Percentiles rank a stretch among this genome's conserved stretches.
Conservation (phyloP, 2,888 invertebrate species). For the Acanthacorydalis orientalis region DNA sequence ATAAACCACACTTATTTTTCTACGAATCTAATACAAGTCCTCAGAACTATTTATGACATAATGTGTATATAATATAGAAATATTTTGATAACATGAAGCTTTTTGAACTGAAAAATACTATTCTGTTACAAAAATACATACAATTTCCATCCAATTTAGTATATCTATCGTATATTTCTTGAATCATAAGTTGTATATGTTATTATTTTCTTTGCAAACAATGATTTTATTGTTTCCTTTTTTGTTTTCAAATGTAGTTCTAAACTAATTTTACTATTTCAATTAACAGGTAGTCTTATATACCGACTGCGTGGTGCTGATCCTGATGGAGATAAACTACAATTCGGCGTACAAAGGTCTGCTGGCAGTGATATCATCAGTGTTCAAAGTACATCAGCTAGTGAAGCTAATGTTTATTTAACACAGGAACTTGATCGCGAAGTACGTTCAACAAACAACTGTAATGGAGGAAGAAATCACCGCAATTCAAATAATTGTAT, state of each 20-base stretch:
- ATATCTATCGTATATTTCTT: no score
- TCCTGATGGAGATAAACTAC: conserved; percentile 69
- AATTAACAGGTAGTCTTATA: conserved; percentile 46
- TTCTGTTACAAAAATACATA: no score
- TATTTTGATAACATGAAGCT: no score
- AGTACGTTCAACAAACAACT: conserved; percentile 29
- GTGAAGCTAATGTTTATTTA: conserved; percentile 75
- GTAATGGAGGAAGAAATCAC: background rate
- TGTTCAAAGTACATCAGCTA: conserved; percentile 62
- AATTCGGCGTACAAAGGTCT: conserved; percentile 67
- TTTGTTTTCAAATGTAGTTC: background rate
- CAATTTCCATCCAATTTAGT: no score
- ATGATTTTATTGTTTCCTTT: no score
- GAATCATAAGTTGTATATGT: no score
- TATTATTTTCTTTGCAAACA: background rate
- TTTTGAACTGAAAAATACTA: no score
- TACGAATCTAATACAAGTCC: no score
- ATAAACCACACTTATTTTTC: no score
- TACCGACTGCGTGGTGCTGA: conserved; percentile 69
- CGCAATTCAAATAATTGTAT: conserved; percentile 5
- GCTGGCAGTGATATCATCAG: conserved; percentile 68
- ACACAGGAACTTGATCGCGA: conserved; percentile 83
- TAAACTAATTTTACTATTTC: background rate
- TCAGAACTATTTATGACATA: no score
- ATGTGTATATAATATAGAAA: no score